These are phyloP conservation scores for Calonectris borealis DNA, from an alignment of 2,113 vertebrate genomes.

Conservation along the genomic window DNA sequence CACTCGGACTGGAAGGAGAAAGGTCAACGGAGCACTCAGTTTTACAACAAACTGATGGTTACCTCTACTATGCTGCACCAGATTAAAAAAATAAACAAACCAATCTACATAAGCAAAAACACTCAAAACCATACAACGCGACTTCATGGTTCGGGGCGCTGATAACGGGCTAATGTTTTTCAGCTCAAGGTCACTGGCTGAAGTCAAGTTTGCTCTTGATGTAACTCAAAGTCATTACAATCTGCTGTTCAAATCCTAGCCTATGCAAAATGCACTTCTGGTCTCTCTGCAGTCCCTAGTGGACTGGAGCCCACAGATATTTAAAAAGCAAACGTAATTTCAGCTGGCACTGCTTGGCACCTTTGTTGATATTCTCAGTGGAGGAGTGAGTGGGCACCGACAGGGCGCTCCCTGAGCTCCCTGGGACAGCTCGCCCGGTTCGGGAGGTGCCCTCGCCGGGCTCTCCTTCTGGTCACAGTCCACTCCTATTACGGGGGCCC, in stretches of 20 bases:
- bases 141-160: background rate
- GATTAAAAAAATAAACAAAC: slow-evolving; percentile 60
- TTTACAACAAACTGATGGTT: slow-evolving; percentile 20
- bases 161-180: background rate
- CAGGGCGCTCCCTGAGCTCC: background rate
- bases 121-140: background rate
- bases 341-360: background rate
- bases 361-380: background rate
- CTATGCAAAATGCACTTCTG: background rate
- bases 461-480: background rate
- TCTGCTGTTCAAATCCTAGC: background rate
- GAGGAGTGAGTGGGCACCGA: background rate
- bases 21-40: background rate
- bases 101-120: slow-evolving; percentile 52
- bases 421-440: background rate
- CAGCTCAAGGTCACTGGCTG: slow-evolving; percentile 43
- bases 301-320: background rate
- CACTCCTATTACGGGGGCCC: background rate
- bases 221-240: slow-evolving; percentile 53
- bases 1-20: background rate
- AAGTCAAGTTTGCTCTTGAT: background rate
- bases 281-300: background rate
- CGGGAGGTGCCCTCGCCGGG: background rate
- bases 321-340: background rate
- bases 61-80: slow-evolving; percentile 14